Evolutionary conservation across 2,888 invertebrate genomes (phyloP), one percentile per base, ranked within the genome.

Genomic region (Acleris sparsana): DNA sequence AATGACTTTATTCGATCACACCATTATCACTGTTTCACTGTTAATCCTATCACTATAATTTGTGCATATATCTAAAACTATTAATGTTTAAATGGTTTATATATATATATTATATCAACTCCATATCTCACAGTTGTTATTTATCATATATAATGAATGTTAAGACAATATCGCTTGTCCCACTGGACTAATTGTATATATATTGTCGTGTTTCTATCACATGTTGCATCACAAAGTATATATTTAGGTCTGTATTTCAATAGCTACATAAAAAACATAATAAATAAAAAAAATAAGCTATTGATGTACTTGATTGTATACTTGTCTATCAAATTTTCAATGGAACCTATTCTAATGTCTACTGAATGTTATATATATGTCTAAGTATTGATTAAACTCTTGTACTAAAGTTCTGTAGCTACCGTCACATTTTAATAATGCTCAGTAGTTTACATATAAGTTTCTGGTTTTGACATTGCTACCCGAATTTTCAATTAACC

Each of bases 311-410:
- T 81, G 74, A 77, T 75, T 83, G 82, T 83, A 82, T 83, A 85
- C 82, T 77, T 82, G 77, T 78, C 80, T 81, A 80, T 80, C 77
- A 77, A 71, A 75, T 80, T 82, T 82, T 88, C 80, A 80, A 84
- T 86, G 84, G 83, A 84, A 85, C 80, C 76, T 86, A 87, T 84
- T 86, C 86, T 84, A 84, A 86, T 89, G 89, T 91, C 88, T 89
- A 89, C 85, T 90, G 85, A 90, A 92, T 91, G 92, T 92, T 92
- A 91, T 89, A 89, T 89, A 89, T 91, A 90, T 92, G 89, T 91
- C 87, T 89, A 92, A 88, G 88, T 87, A 87, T 81, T 72, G 77
- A 78, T 79, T 88, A 67, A 57, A 66, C 61, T 70, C 64, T 65
- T 63, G 49, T 71, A 70, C 62, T 68, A 89, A 86, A 86, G 76